Conservation (phyloP, 2,797 vertebrate species). For the Hapalemur alaotrensis region DNA sequence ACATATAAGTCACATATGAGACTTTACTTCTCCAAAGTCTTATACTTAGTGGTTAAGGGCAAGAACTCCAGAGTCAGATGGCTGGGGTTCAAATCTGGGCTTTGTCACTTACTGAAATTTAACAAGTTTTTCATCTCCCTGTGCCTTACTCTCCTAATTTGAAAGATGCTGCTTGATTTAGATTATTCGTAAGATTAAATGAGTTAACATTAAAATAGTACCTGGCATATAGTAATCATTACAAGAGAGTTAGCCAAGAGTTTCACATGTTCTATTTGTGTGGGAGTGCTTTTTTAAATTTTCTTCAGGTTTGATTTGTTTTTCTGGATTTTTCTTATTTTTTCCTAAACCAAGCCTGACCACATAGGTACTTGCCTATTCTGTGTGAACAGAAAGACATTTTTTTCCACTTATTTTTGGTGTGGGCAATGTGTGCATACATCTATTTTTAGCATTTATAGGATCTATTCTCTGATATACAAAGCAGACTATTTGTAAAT, state of each 20-base stretch:
- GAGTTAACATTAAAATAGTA: not conserved
- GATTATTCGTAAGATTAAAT: not conserved
- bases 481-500: not conserved
- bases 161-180: not conserved
- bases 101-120: not conserved
- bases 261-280: not conserved
- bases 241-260: not conserved
- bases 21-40: not conserved
- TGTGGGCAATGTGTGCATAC: fast-evolving
- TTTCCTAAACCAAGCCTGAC: not conserved
- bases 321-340: not conserved
- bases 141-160: not conserved
- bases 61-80: not conserved
- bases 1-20: not conserved
- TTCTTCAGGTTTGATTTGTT: not conserved
- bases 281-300: not conserved
- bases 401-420: not conserved
- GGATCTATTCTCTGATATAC: not conserved
- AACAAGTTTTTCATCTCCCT: not conserved
- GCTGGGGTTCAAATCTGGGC: not conserved
- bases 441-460: not conserved
- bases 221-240: not conserved
- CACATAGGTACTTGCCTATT: not conserved
- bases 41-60: not conserved
- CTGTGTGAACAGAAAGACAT: not conserved